Conservation (phyloP, 2,113 vertebrate species). For the Podiceps cristatus region DNA sequence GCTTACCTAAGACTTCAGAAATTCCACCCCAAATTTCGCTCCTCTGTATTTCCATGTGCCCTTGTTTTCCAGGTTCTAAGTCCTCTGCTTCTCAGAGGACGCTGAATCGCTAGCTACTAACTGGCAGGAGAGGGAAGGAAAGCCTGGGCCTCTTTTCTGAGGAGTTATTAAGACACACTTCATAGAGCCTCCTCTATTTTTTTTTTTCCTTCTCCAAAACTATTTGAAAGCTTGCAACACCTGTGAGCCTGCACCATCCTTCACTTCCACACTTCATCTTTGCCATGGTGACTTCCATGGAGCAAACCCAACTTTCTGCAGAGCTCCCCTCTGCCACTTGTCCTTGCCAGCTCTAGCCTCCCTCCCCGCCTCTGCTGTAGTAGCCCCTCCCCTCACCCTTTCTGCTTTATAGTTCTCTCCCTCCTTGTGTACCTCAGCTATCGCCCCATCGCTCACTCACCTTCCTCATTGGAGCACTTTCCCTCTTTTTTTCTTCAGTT, state of each 20-base stretch:
- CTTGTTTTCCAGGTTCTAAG: not conserved
- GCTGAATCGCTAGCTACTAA: not conserved
- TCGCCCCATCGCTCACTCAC: not conserved
- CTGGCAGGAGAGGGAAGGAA: too few relatives aligned
- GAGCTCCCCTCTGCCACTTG: not conserved
- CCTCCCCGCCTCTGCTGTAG: not conserved
- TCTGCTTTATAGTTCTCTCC: not conserved
- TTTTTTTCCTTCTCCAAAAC: not conserved
- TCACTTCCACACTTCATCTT: not conserved
- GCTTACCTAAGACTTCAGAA: not conserved
- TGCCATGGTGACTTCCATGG: not conserved
- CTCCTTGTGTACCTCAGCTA: not conserved
- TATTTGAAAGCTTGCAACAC: not conserved
- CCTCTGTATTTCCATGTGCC: not conserved
- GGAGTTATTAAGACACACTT: not conserved
- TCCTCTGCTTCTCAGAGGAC: not conserved
- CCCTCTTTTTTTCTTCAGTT: not conserved
- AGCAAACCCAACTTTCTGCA: accelerated
- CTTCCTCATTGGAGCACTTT: not conserved
- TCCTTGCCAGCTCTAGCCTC: too few relatives aligned
- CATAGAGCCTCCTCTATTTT: not conserved
- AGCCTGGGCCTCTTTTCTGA: not conserved
- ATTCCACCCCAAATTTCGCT: not conserved
- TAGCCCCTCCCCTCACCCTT: too few relatives aligned
- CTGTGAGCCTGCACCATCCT: not conserved